These are phyloP conservation scores for Aeoliscus strigatus DNA, from an alignment of 2,797 vertebrate species.

Conservation along the genomic window DNA sequence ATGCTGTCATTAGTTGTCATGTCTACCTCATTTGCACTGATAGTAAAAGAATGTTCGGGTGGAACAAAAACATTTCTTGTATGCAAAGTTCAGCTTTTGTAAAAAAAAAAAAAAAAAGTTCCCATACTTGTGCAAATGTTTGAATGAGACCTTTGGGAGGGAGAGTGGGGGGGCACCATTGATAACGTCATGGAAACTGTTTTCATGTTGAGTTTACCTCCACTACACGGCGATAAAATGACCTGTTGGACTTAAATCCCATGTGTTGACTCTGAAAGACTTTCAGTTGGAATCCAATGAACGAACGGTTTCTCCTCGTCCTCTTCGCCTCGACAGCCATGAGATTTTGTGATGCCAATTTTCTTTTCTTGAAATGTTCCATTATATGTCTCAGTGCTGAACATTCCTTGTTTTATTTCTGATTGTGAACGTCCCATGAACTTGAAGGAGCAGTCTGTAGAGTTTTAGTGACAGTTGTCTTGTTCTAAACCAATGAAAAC, in stretches of 20 bases:
- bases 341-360: slow-evolving; percentile 52
- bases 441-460: neutral
- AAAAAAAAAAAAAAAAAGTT: slow-evolving; percentile 6
- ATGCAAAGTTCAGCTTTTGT: slow-evolving; percentile 13
- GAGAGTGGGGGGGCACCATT: no score
- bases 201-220: neutral
- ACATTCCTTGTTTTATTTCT: slow-evolving; percentile 26
- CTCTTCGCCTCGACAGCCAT: slow-evolving; percentile 1
- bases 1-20: slow-evolving; percentile 40
- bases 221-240: neutral
- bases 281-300: neutral
- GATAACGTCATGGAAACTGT: no score
- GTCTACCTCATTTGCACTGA: slow-evolving; percentile 68
- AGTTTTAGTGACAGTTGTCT: no score
- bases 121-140: slow-evolving; percentile 39
- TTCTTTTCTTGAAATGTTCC: neutral
- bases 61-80: slow-evolving; percentile 4
- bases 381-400: slow-evolving; percentile 1
- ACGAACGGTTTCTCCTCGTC: slow-evolving; percentile 1
- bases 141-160: neutral
- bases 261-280: slow-evolving; percentile 10
- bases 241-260: slow-evolving; percentile 58
- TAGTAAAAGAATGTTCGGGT: slow-evolving; percentile 50
- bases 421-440: slow-evolving; percentile 29
- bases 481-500: no score